Evolutionary conservation across 1,140 invertebrate species (phyloP).

Genomic region (Pogonus chalceus): DNA sequence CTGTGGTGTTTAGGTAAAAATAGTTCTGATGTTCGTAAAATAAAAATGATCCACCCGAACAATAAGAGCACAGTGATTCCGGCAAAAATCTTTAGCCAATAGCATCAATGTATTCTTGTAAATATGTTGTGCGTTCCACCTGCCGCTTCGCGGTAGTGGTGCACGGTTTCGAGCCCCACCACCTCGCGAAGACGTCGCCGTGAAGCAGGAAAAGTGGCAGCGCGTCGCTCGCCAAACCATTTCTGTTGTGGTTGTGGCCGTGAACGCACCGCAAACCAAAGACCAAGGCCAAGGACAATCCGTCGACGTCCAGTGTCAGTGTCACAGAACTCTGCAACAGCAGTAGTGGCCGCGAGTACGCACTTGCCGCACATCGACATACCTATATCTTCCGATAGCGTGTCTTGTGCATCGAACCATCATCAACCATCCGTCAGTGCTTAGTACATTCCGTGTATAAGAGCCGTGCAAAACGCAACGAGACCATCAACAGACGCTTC

Average conservation of each 20-base stretch:
- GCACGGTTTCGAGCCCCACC: constrained; percentile 21
- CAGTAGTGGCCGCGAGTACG: neutral
- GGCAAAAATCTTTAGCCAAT: constrained; percentile 17
- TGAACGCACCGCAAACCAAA: constrained; percentile 22
- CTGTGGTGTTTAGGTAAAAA: neutral
- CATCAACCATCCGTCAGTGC: neutral
- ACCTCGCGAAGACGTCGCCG: constrained; percentile 21
- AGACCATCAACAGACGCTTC: neutral
- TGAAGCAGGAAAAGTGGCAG: constrained; percentile 32
- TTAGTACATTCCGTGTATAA: neutral
- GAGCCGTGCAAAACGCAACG: neutral
- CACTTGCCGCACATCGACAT: neutral
- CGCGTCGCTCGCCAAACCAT: constrained; percentile 32
- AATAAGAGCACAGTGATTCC: neutral
- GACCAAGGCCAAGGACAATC: constrained; percentile 30
- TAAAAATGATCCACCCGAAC: constrained; percentile 3
- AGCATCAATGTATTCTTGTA: constrained; percentile 21
- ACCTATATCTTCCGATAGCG: neutral
- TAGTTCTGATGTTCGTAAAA: too few relatives aligned
- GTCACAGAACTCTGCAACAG: constrained; percentile 13
- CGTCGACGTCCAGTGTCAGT: constrained; percentile 23
- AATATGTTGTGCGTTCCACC: constrained; percentile 27
- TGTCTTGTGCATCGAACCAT: neutral
- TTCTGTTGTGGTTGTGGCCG: constrained; percentile 33
- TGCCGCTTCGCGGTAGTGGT: constrained; percentile 25